Conservation (phyloP, 2,888 invertebrate genomes). For the Torymus texanus region DNA sequence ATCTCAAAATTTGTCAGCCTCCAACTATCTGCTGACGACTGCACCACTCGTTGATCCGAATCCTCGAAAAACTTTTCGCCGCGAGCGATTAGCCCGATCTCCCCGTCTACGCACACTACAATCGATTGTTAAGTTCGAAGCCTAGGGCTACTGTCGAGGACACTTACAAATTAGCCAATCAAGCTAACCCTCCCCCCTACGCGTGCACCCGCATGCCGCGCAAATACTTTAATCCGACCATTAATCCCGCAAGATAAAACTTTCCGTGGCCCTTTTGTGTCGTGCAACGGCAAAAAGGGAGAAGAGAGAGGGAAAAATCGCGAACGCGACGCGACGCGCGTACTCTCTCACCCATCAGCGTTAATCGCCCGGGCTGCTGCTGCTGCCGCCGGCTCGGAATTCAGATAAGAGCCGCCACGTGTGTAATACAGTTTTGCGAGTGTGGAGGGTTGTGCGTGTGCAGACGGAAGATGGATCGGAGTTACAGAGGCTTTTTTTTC, state of each 20-base stretch:
- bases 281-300: slow-evolving; percentile 54
- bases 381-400: slow-evolving; percentile 1
- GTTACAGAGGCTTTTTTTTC: too few species aligned
- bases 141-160: slow-evolving; percentile 67
- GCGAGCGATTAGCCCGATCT: background rate
- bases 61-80: too few species aligned
- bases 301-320: slow-evolving; percentile 47
- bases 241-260: slow-evolving; percentile 75
- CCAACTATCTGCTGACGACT: too few species aligned
- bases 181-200: slow-evolving; percentile 73
- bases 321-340: slow-evolving; percentile 48
- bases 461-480: too few species aligned
- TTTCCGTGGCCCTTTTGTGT: slow-evolving; percentile 73
- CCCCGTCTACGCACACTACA: background rate
- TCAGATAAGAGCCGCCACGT: background rate
- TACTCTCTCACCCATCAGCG: slow-evolving; percentile 44
- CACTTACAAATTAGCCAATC: slow-evolving; percentile 76
- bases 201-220: slow-evolving; percentile 66
- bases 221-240: slow-evolving; percentile 75
- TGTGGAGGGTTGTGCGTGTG: too few species aligned
- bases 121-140: background rate
- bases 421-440: slow-evolving; percentile 12
- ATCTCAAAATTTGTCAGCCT: too few species aligned
- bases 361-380: slow-evolving; percentile 54
- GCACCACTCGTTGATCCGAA: too few species aligned